A percentile compares a stretch with the other conserved stretches of the same genome.
Conservation (phyloP, 1,140 invertebrate genomes). For the Tyrophagus putrescentiae region DNA sequence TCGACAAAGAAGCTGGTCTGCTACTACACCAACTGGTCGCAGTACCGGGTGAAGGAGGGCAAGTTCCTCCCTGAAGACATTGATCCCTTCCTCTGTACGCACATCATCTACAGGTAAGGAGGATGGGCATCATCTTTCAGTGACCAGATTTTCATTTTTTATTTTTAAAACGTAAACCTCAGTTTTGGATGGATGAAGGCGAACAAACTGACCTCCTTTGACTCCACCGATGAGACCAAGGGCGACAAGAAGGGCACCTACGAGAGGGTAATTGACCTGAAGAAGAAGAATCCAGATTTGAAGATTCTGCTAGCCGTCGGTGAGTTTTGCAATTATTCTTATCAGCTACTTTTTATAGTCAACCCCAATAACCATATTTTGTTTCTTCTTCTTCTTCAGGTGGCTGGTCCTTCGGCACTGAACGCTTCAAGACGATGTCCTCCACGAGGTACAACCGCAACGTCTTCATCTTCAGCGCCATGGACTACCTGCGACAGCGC, state of each 20-base stretch:
- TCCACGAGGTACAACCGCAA: constrained; percentile 67
- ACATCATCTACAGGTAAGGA: constrained; percentile 48
- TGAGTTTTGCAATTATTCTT: constrained; percentile 36
- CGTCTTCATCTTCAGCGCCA: constrained; percentile 83
- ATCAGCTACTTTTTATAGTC: neutral
- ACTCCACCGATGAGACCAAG: constrained; percentile 79
- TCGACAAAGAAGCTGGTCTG: constrained; percentile 22
- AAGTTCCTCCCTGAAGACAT: constrained; percentile 91
- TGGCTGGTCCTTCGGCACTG: constrained; percentile 87
- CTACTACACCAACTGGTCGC: constrained; percentile 58
- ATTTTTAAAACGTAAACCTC: constrained; percentile 38
- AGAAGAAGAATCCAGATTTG: constrained; percentile 72
- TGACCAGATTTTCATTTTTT: neutral
- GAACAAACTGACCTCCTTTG: constrained; percentile 74
- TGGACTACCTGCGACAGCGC: constrained; percentile 68
- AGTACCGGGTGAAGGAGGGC: constrained; percentile 77
- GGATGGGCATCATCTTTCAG: neutral
- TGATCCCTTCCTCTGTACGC: constrained; percentile 81
- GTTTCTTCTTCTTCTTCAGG: constrained; percentile 37
- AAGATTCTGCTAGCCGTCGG: constrained; percentile 77
- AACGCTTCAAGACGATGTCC: constrained; percentile 86
- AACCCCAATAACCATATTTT: too few species aligned
- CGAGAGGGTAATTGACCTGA: constrained; percentile 61
- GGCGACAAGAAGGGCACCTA: constrained; percentile 78
- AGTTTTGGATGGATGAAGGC: constrained; percentile 94